Base-by-base conservation (phyloP, 1,140 invertebrate genomes). In the Cardiocondyla obscurior region DNA sequence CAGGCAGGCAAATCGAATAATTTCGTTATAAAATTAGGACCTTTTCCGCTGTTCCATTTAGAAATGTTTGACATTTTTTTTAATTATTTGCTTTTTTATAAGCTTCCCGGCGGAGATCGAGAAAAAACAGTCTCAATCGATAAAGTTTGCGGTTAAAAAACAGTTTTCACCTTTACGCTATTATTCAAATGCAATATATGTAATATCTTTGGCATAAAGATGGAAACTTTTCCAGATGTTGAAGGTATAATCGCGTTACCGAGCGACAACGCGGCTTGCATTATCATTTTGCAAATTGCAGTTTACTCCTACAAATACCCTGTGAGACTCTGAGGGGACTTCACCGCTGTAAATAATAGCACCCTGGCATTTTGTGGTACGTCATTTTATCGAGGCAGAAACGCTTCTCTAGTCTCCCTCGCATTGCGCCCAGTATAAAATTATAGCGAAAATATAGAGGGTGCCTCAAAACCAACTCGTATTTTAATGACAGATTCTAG, bases 271-370 rank as follows among this genome's bases (percentile, higher is more conserved):
- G 46, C 12, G 22, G 39, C 33, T n/a, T 28, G 62, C n/a, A 79
- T 79, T 79, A 79, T 79, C 74, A 79, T 79, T 79, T 79, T 25
- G 74, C 46, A 79, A 79, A 79, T 79, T 79, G 74, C 36, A 79
- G 74, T 79, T 79, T 79, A 79, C 62, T 79, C 22, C 36, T 55
- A 79, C 46, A 69, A 76, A 77, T 77, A 67, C 33, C 33, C 10
- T 53, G 25, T 22, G 33, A 65, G 44, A 30, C 33, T 53, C 46
- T 28, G 19, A 36, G 74, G 62, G 62, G 74, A 79, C 74, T 55
- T 7, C 22, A 33, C 33, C 49, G 53, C 62, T 67, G 74, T 79
- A 79, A 79, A 79, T 79, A 79, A 79, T 79, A 69, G 19, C n/a
- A 39, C 30, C 62, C 33, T 53, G 33, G 25, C 49, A 79, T 79